Evolutionary conservation across 2,888 invertebrate genomes (phyloP).

Genomic region (Terebella lapidaria): DNA sequence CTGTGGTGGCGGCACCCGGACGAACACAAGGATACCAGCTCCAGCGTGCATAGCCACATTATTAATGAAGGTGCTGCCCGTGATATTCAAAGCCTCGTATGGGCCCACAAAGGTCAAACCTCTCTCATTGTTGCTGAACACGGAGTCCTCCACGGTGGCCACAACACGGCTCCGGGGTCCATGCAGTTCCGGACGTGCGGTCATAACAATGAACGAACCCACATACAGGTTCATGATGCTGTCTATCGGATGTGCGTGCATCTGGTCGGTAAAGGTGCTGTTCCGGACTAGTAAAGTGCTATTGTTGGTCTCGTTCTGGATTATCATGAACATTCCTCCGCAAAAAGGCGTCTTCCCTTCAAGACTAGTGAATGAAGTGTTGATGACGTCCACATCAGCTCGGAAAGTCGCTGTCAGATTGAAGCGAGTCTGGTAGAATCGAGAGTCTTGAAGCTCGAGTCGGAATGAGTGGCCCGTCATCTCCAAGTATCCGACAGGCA

Average conservation of each 20-base stretch:
- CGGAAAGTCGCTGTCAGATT: background rate
- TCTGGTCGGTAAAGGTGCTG: constrained; percentile 19
- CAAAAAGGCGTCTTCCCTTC: background rate
- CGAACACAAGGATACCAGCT: constrained; percentile 15
- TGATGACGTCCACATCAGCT: background rate
- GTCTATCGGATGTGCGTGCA: constrained; percentile 15
- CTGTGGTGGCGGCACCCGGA: background rate
- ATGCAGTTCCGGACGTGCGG: background rate
- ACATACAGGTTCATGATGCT: constrained; percentile 25
- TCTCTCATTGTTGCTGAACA: constrained; percentile 17
- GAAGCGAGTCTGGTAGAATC: background rate
- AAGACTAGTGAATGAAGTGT: background rate
- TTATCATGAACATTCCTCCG: constrained; percentile 21
- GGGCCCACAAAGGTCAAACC: constrained; percentile 19
- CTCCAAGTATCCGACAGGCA: background rate
- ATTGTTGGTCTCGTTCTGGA: constrained; percentile 3
- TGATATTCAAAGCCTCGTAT: constrained; percentile 8
- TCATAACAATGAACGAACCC: constrained; percentile 12
- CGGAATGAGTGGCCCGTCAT: background rate
- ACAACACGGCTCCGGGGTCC: background rate
- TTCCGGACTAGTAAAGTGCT: constrained; percentile 16
- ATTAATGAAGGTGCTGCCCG: constrained; percentile 7
- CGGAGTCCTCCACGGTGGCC: constrained; percentile 10
- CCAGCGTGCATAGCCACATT: constrained; percentile 27
- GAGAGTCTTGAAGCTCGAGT: background rate